Conservation (phyloP, 2,888 invertebrate species). For the Vandiemenella viatica region DNA sequence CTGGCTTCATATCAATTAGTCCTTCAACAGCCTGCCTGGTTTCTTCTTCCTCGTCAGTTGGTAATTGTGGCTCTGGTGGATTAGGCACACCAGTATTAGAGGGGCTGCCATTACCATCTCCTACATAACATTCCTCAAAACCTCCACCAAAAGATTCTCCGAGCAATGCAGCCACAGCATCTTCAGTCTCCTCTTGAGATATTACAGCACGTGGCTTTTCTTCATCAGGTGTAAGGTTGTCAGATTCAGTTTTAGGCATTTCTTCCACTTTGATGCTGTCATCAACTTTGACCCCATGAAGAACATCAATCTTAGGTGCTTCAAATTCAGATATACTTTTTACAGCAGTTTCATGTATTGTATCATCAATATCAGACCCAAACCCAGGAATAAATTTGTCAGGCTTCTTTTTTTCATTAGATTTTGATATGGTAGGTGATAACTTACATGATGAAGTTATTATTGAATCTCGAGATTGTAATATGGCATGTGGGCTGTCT, state of each 20-base stretch:
- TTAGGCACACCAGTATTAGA: not conserved
- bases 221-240: constrained; percentile 38
- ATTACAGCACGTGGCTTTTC: constrained; percentile 70
- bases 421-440: constrained; percentile 1
- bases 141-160: constrained; percentile 69
- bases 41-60: constrained; percentile 64
- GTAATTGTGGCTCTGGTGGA: constrained; percentile 23
- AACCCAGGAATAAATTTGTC: constrained; percentile 53
- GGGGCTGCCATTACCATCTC: constrained; percentile 28
- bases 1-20: constrained; percentile 60
- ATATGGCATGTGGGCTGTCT: not conserved
- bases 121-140: constrained; percentile 41
- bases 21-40: constrained; percentile 73
- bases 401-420: constrained; percentile 32
- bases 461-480: constrained; percentile 13
- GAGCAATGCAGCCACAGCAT: constrained; percentile 74
- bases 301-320: constrained; percentile 12
- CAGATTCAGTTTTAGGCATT: constrained; percentile 31
- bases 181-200: constrained; percentile 84
- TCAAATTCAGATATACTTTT: constrained; percentile 50
- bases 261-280: constrained; percentile 18
- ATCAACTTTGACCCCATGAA: constrained; percentile 22
- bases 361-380: constrained; percentile 47
- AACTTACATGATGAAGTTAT: constrained; percentile 20
- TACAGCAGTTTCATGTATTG: constrained; percentile 62